Evolutionary conservation across 2,888 invertebrate species (phyloP).

Genomic region (Carterocephalus palaemon): DNA sequence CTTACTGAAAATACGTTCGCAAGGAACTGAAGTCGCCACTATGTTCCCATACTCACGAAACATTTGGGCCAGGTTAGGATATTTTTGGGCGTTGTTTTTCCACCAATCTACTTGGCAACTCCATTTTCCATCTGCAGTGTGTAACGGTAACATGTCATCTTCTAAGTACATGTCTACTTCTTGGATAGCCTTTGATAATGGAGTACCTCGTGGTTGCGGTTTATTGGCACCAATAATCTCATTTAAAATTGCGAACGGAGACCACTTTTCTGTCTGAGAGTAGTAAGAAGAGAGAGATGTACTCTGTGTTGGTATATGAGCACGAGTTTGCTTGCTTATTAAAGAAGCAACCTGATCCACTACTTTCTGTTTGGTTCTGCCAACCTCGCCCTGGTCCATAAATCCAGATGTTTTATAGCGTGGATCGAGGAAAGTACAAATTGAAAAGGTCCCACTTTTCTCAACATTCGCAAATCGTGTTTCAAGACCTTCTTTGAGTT

Average conservation of each 20-base stretch:
- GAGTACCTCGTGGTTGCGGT: conserved; percentile 22
- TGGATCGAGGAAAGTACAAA: conserved; percentile 32
- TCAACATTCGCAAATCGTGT: conserved; percentile 26
- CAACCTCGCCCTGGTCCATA: conserved; percentile 26
- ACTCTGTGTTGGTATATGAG: conserved; percentile 6
- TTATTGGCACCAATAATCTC: conserved; percentile 18
- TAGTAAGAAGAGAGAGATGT: not conserved
- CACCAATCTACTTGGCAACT: conserved; percentile 33
- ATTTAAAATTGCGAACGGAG: conserved; percentile 29
- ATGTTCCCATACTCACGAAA: conserved; percentile 25
- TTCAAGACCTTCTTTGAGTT: conserved; percentile 20
- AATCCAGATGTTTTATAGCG: conserved; percentile 31
- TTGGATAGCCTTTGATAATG: conserved; percentile 29
- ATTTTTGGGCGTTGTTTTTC: conserved; percentile 21
- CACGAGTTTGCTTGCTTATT: too few species aligned
- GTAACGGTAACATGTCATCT: conserved; percentile 27
- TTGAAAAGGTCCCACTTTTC: conserved; percentile 30
- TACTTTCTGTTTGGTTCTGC: conserved; percentile 25
- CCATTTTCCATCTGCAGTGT: conserved; percentile 14
- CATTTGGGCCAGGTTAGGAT: conserved; percentile 26
- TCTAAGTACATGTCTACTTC: conserved; percentile 30
- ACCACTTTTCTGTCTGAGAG: conserved; percentile 21
- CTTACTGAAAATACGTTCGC: conserved; percentile 33
- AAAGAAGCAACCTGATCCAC: conserved; percentile 10
- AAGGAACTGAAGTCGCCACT: conserved; percentile 31